phyloP scores from a whole-genome alignment of 2,888 invertebrate species.

The Meandrusa payeni region DNA sequence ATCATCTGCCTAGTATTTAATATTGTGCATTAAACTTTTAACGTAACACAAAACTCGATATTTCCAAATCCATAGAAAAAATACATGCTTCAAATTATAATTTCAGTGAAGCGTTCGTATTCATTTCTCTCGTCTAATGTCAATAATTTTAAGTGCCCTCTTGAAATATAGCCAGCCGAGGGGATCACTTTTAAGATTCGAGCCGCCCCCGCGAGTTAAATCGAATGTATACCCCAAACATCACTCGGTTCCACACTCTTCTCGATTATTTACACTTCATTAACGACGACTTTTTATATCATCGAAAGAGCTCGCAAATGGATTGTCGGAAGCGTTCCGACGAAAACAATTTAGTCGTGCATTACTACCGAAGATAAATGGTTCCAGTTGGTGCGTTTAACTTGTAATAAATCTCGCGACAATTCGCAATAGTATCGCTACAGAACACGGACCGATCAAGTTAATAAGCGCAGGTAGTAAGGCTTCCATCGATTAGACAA shows the following conservation, averaged over 20 bases:
- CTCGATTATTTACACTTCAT: constrained; percentile 56
- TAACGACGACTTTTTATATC: constrained; percentile 44
- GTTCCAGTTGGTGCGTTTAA: constrained; percentile 46
- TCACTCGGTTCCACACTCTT: constrained; percentile 43
- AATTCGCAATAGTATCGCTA: no score
- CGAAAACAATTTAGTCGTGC: constrained; percentile 58
- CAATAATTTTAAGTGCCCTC: constrained; percentile 60
- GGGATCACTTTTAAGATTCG: constrained; percentile 38
- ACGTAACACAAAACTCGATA: no score
- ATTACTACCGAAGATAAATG: constrained; percentile 56
- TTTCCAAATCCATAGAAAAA: no score
- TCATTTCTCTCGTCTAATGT: constrained; percentile 42
- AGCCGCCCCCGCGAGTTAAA: constrained; percentile 39
- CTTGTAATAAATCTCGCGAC: constrained; percentile 55
- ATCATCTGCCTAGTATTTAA: no score
- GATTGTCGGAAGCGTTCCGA: constrained; percentile 48
- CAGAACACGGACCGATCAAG: constrained; percentile 30
- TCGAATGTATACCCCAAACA: constrained; percentile 40
- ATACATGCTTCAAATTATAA: no score
- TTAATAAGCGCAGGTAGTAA: constrained; percentile 23
- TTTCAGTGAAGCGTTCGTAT: constrained; percentile 33
- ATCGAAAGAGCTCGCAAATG: constrained; percentile 49
- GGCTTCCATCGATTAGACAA: constrained; percentile 39
- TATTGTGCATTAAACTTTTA: no score
- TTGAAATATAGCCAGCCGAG: constrained; percentile 60